These are phyloP conservation scores for Melopsittacus undulatus DNA, from an alignment of 2,797 vertebrate species.

Conservation along the genomic window DNA sequence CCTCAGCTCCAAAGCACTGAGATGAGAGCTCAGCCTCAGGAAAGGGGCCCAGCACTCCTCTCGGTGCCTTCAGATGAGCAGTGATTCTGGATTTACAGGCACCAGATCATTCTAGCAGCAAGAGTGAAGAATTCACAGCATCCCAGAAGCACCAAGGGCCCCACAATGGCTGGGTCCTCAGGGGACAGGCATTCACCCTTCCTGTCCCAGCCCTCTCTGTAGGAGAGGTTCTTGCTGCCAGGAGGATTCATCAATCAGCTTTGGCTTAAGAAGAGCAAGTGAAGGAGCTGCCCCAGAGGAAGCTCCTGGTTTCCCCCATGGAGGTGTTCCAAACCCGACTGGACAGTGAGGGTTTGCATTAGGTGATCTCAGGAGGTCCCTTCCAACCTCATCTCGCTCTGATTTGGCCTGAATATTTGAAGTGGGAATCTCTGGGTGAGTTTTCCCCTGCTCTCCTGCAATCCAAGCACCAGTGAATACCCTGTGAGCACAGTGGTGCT, in stretches of 20 bases:
- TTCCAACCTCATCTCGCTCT: not conserved
- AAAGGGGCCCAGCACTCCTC: slow-evolving; percentile 18
- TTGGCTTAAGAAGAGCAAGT: not conserved
- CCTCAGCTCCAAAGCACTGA: slow-evolving; percentile 24
- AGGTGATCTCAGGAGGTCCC: not conserved
- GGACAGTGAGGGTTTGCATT: not conserved
- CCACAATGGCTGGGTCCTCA: not conserved
- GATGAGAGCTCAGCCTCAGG: slow-evolving; percentile 11
- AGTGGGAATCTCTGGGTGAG: not conserved
- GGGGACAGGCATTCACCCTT: not conserved
- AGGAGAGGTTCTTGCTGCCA: not conserved
- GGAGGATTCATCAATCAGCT: not conserved
- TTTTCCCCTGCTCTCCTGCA: not conserved
- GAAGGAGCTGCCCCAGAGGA: not conserved
- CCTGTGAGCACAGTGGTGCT: not conserved
- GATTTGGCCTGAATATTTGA: not conserved
- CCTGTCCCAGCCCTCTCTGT: not conserved
- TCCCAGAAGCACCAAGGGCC: not conserved
- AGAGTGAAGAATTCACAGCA: not conserved
- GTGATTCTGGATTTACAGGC: slow-evolving; percentile 15
- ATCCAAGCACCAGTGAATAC: not conserved
- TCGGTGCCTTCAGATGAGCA: slow-evolving; percentile 18
- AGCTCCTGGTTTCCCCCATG: not conserved
- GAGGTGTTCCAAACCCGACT: not conserved
- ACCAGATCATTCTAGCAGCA: not conserved